A percentile compares a stretch with the other conserved stretches of the same genome.
These are phyloP conservation scores for Napeogenes inachia DNA, from an alignment of 2,888 invertebrate genomes.

Conservation along the genomic window DNA sequence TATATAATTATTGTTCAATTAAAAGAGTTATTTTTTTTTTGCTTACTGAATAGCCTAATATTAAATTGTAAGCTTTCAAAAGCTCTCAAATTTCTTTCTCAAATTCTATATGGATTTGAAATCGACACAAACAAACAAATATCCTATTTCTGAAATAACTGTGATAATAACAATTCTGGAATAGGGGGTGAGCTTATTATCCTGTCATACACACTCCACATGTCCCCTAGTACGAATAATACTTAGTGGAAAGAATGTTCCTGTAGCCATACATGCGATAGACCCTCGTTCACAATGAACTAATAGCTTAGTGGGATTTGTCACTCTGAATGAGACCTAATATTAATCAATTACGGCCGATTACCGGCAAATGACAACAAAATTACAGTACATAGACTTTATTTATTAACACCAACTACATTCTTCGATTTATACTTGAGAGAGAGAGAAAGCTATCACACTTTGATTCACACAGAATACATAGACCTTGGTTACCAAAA, in stretches of 20 bases:
- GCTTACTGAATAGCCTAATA: no score
- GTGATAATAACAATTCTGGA: conserved; percentile 55
- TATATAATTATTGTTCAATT: no score
- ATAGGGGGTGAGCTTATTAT: conserved; percentile 70
- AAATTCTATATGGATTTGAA: neutral
- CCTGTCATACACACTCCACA: conserved; percentile 67
- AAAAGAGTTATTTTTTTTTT: no score
- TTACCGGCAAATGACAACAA: conserved; percentile 32
- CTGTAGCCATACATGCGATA: conserved; percentile 9
- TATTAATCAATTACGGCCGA: conserved; percentile 32
- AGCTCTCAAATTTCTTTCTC: neutral
- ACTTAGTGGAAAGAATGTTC: conserved; percentile 35
- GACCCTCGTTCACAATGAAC: conserved; percentile 34
- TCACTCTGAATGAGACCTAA: conserved; percentile 31
- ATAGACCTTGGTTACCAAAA: no score
- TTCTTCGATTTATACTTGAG: conserved; percentile 8
- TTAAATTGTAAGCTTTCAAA: no score
- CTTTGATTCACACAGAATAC: no score
- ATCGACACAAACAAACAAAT: conserved; percentile 18
- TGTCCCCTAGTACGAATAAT: conserved; percentile 45
- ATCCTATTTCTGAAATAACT: conserved; percentile 48
- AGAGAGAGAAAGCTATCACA: neutral
- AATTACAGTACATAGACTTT: conserved; percentile 26
- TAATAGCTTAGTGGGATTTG: conserved; percentile 36
- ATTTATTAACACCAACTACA: conserved; percentile 9